Evolutionary conservation across 2,888 invertebrate genomes (phyloP).

Genomic region (Cyrtodaria siliqua): DNA sequence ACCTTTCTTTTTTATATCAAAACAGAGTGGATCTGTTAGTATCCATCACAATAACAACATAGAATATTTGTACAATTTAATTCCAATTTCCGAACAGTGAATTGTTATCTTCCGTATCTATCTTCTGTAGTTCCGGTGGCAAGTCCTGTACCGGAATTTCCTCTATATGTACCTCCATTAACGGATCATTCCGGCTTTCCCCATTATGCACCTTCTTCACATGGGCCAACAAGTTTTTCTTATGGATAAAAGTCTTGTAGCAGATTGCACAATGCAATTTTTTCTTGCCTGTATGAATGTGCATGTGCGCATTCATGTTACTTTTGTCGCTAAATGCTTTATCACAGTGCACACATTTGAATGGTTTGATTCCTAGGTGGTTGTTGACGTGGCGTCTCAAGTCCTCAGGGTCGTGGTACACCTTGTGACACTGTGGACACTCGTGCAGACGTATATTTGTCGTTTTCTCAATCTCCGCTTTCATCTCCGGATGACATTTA

Average conservation of each 20-base stretch:
- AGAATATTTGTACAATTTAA: no score
- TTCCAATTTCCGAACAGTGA: no score
- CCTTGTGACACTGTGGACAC: slow-evolving; percentile 41
- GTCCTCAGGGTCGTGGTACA: slow-evolving; percentile 46
- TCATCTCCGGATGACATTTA: slow-evolving; percentile 27
- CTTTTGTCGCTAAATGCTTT: slow-evolving; percentile 43
- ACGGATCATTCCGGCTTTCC: not conserved
- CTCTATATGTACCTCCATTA: not conserved
- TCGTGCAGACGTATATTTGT: slow-evolving; percentile 43
- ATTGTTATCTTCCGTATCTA: no score
- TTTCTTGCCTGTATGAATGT: slow-evolving; percentile 32
- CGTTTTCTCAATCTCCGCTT: slow-evolving; percentile 39
- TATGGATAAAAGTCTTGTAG: slow-evolving; percentile 38
- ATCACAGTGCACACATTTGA: slow-evolving; percentile 28
- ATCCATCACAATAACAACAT: no score
- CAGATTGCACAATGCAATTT: slow-evolving; percentile 42
- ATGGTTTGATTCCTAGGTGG: slow-evolving; percentile 51
- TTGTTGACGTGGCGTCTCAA: slow-evolving; percentile 33
- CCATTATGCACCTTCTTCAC: slow-evolving; percentile 26
- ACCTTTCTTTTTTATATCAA: no score
- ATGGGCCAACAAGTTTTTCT: slow-evolving; percentile 28
- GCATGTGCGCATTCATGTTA: slow-evolving; percentile 36
- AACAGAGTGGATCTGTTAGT: no score
- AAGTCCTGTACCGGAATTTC: not conserved
- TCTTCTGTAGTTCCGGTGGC: no score